Conservation (phyloP, 2,888 invertebrate species). For the Diadegma fenestrale region DNA sequence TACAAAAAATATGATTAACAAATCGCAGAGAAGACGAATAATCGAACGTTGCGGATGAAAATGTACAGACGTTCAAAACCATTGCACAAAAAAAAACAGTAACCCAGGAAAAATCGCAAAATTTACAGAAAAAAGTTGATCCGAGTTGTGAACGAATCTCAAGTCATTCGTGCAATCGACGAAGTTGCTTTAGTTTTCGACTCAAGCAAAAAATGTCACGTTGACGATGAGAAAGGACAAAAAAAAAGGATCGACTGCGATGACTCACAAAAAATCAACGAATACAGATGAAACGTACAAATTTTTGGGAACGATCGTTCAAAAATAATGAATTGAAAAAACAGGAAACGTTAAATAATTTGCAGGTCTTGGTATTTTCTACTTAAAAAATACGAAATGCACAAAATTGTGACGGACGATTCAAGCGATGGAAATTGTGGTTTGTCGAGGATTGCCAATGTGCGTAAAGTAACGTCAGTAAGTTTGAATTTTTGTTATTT, state of each 20-base stretch:
- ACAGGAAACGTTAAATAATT: neutral
- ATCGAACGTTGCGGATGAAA: neutral
- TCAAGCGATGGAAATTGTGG: constrained; percentile 30
- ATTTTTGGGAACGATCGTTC: constrained; percentile 4
- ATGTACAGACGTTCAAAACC: neutral
- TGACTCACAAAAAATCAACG: neutral
- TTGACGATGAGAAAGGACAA: neutral
- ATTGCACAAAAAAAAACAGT: neutral
- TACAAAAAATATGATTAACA: neutral
- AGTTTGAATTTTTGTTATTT: constrained; percentile 34
- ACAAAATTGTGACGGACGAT: constrained; percentile 22
- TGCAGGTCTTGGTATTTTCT: constrained; percentile 4
- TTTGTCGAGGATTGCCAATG: constrained; percentile 32
- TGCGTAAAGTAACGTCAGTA: constrained; percentile 53
- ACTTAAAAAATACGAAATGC: constrained; percentile 10
- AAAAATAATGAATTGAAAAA: neutral
- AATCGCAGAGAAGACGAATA: neutral
- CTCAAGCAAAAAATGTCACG: neutral
- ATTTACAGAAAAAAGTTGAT: neutral
- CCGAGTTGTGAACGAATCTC: neutral
- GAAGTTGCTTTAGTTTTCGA: constrained; percentile 3
- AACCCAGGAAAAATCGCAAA: neutral
- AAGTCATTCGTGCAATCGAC: constrained; percentile 31
- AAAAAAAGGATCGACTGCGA: constrained; percentile 7
- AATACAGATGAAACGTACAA: constrained; percentile 4